Percentiles rank a stretch among this genome's conserved stretches.
These are phyloP conservation scores for Pyrochroa serraticornis DNA, from an alignment of 2,888 invertebrate species.

Conservation along the genomic window DNA sequence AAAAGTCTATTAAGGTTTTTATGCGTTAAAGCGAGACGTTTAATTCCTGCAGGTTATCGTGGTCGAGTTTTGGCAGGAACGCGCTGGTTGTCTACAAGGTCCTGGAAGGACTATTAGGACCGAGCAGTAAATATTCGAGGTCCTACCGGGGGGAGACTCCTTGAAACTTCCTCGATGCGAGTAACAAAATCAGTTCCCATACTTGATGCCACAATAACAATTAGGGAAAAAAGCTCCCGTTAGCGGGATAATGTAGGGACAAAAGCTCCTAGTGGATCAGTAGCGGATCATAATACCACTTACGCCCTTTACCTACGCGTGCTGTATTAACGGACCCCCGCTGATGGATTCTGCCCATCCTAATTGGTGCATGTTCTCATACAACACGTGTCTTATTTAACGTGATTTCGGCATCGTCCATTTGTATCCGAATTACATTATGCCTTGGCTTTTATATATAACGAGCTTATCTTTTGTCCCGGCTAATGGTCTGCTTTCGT, in stretches of 20 bases:
- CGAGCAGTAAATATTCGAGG: conserved; percentile 47
- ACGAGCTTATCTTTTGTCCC: conserved; percentile 45
- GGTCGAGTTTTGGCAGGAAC: conserved; percentile 2
- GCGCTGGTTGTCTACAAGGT: conserved; percentile 5
- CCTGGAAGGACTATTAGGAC: conserved; percentile 40
- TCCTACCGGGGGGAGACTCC: conserved; percentile 26
- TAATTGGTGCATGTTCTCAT: conserved; percentile 50
- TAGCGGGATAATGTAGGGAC: conserved; percentile 34
- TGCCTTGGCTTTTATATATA: conserved; percentile 42
- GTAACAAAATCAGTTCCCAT: conserved; percentile 10
- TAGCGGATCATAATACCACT: conserved; percentile 53
- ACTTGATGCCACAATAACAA: background rate
- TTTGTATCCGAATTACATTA: conserved; percentile 44
- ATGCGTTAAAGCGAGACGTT: conserved; percentile 37
- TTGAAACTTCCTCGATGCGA: too few species aligned
- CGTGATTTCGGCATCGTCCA: conserved; percentile 46
- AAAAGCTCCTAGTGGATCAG: conserved; percentile 46
- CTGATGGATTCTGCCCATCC: conserved; percentile 35
- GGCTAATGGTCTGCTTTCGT: conserved; percentile 43
- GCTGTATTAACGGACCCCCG: conserved; percentile 27
- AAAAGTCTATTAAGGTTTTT: conserved; percentile 48
- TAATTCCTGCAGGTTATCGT: conserved; percentile 26
- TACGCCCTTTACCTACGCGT: conserved; percentile 48
- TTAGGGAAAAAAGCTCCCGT: conserved; percentile 7
- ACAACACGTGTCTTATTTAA: conserved; percentile 52